Percentiles rank a stretch among this genome's conserved stretches.
Evolutionary conservation across 1,140 invertebrate genomes (phyloP).

Genomic region (Solenopsis fugax): DNA sequence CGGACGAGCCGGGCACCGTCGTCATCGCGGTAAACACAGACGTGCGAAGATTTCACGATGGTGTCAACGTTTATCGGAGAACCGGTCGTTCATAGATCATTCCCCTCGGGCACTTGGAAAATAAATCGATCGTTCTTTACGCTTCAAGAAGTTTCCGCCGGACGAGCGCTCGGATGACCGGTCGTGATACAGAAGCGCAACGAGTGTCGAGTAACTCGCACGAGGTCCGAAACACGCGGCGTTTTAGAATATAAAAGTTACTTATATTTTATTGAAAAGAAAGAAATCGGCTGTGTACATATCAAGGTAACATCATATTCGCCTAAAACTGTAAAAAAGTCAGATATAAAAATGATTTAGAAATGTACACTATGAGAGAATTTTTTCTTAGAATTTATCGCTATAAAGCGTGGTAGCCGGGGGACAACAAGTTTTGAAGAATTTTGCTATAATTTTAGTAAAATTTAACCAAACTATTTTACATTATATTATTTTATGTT

Average conservation of each 20-base stretch:
- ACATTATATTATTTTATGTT: no score
- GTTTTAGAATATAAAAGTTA: neutral
- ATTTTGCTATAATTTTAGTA: no score
- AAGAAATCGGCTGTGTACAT: neutral
- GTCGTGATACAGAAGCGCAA: constrained; percentile 36
- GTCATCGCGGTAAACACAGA: constrained; percentile 34
- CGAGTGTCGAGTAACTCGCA: neutral
- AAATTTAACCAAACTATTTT: no score
- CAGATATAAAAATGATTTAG: neutral
- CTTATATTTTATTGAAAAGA: constrained; percentile 11
- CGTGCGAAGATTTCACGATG: constrained; percentile 66
- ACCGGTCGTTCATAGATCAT: constrained; percentile 78
- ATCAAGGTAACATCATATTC: neutral
- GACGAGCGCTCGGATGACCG: constrained; percentile 33
- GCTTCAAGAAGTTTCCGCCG: constrained; percentile 53
- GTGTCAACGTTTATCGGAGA: constrained; percentile 70
- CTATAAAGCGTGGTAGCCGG: no score
- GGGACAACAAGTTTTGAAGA: no score
- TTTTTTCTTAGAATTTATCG: no score
- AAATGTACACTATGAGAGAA: no score
- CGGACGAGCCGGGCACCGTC: neutral
- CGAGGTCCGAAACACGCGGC: neutral
- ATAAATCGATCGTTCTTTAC: constrained; percentile 49
- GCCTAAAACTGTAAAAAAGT: neutral
- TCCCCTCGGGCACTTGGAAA: constrained; percentile 41